Evolutionary conservation across 2,888 invertebrate species (phyloP), one percentile per base, ranked within the genome.

Genomic region (Cactoblastis cactorum): DNA sequence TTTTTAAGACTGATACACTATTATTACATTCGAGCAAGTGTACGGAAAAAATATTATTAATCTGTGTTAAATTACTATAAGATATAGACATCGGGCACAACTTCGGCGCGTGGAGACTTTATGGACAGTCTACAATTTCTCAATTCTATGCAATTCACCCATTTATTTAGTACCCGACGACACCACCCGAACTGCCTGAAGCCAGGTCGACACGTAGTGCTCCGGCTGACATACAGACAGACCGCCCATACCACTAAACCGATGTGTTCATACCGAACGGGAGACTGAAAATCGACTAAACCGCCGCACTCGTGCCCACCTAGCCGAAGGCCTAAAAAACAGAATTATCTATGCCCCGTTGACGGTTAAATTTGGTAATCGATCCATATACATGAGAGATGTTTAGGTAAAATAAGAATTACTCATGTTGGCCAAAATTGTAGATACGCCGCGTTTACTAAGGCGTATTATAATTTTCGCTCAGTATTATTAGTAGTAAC

Each of bases 401-500:
- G 57, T 62, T 63, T 62, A 63, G n/a, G n/a, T 62, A 63, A 63
- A 64, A 67, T 71, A 70, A 77, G 77, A 78, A 80, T 79, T 80
- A 83, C 83, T 85, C 85, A 73, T 71, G 79, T 79, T 75, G 83
- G 84, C 84, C 84, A 85, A 85, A 86, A 81, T 81, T 81, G 74
- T 82, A 83, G 76, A 80, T 65, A 80, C 79, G 81, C 80, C 74
- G 63, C 61, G 61, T 64, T 72, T 66, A 69, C 70, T 68, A 64
- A 70, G 74, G 80, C 76, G 78, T 78, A 77, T 80, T 80, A 81
- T 83, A 68, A 78, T 84, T 83, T 84, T 80, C 77, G 77, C 81
- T 82, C 83, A 83, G 83, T 84, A 81, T 83, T 83, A 86, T 79
- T 84, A 82, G 77, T 79, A 75, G 63, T 69, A 80, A 77, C 74